phyloP scores from a whole-genome alignment of 2,888 invertebrate species.

The Tipula unca region DNA sequence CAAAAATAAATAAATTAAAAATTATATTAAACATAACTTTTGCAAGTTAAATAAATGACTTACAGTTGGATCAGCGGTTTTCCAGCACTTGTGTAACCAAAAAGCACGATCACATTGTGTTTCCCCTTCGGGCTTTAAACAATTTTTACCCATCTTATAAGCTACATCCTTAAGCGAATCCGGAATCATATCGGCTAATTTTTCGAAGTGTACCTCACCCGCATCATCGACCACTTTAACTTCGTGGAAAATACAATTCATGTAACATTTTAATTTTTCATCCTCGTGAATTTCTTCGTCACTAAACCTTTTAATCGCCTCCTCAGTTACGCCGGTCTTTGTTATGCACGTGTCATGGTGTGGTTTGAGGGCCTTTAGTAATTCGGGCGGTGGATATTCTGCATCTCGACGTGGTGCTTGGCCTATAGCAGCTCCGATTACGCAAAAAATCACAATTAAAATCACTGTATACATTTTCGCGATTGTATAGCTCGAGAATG shows the following conservation, averaged over 20 bases:
- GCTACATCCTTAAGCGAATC: constrained; percentile 29
- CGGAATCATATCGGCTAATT: constrained; percentile 29
- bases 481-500: neutral
- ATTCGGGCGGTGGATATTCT: constrained; percentile 31
- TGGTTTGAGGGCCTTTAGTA: constrained; percentile 27
- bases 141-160: constrained; percentile 31
- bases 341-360: constrained; percentile 30
- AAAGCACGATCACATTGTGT: constrained; percentile 33
- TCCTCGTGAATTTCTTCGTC: constrained; percentile 33
- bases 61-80: constrained; percentile 31
- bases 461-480: neutral
- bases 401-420: constrained; percentile 28
- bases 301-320: constrained; percentile 33
- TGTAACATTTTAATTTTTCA: constrained; percentile 33
- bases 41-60: neutral
- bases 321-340: constrained; percentile 31
- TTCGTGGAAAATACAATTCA: constrained; percentile 34
- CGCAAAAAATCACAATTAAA: neutral
- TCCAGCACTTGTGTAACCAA: constrained; percentile 34
- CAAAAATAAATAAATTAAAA: neutral
- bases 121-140: constrained; percentile 31
- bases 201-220: constrained; percentile 33
- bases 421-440: constrained; percentile 16
- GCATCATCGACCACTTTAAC: constrained; percentile 31
- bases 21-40: neutral